Conservation (phyloP, 1,140 invertebrate species). For the Augochlora pura region DNA sequence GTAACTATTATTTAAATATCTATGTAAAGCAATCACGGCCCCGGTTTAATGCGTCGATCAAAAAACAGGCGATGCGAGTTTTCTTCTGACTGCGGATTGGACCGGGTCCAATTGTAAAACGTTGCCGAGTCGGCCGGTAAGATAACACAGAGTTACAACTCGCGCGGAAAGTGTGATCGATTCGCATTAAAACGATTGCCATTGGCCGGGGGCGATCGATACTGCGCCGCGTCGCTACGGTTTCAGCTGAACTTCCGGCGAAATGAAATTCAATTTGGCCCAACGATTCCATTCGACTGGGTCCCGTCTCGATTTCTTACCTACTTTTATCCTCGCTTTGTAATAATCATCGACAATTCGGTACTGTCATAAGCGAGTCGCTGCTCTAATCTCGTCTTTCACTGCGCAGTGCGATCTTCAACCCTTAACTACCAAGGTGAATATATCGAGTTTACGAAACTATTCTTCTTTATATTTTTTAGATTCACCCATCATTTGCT, state of each 20-base stretch:
- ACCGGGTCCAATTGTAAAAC: slow-evolving; percentile 46
- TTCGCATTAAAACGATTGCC: slow-evolving; percentile 57
- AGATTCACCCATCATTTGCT: too few species aligned
- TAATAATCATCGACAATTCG: neutral
- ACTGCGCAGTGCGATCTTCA: too few species aligned
- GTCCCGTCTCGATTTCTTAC: slow-evolving; percentile 2
- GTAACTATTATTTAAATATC: too few species aligned
- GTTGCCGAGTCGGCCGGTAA: slow-evolving; percentile 21
- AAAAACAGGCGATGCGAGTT: neutral
- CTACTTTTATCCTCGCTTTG: neutral
- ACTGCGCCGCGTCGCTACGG: neutral
- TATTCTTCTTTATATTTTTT: too few species aligned
- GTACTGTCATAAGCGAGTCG: too few species aligned
- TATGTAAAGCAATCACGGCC: too few species aligned
- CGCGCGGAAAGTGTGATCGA: slow-evolving; percentile 53
- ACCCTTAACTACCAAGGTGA: too few species aligned
- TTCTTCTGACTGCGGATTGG: slow-evolving; percentile 2
- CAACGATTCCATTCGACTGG: neutral
- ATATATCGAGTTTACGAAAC: too few species aligned
- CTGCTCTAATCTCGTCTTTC: too few species aligned
- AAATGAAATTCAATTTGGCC: slow-evolving; percentile 41
- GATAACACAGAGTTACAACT: slow-evolving; percentile 49
- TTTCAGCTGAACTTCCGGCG: neutral
- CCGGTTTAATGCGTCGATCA: neutral
- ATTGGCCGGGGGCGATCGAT: slow-evolving; percentile 36